These are phyloP conservation scores for Matsumurasca onukii DNA, from an alignment of 1,140 invertebrate genomes.

Conservation along the genomic window DNA sequence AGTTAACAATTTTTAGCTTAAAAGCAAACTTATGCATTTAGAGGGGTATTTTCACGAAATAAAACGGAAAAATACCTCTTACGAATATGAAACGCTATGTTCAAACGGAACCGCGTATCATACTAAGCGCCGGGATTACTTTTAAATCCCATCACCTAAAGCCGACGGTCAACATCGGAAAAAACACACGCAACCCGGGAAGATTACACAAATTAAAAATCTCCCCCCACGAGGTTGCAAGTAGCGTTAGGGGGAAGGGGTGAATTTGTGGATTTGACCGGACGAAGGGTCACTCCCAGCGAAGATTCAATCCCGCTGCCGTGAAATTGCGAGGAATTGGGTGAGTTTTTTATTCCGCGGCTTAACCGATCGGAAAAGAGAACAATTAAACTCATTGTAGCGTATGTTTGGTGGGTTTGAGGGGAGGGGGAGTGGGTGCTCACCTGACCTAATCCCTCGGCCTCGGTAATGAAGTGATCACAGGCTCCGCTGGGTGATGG, in stretches of 20 bases:
- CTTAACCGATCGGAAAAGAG: slow-evolving; percentile 20
- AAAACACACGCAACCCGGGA: neutral
- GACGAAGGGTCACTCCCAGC: slow-evolving; percentile 2
- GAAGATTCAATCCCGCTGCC: slow-evolving; percentile 18
- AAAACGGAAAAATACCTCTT: too few relatives aligned
- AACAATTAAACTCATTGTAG: slow-evolving; percentile 18
- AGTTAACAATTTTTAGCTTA: too few relatives aligned
- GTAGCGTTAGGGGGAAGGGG: too few relatives aligned
- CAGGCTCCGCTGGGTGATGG: neutral
- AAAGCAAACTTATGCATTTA: too few relatives aligned
- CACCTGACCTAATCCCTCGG: neutral
- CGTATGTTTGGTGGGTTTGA: neutral
- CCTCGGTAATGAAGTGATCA: slow-evolving; percentile 1
- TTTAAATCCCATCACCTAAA: neutral
- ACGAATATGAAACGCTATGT: too few relatives aligned
- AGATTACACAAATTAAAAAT: slow-evolving; percentile 26
- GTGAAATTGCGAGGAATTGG: slow-evolving; percentile 24
- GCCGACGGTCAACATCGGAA: neutral
- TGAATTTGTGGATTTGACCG: neutral
- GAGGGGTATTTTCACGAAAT: too few relatives aligned
- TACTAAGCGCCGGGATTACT: neutral
- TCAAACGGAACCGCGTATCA: too few relatives aligned
- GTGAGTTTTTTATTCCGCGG: slow-evolving; percentile 23
- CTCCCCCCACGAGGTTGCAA: too few relatives aligned
- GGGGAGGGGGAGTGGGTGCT: too few relatives aligned